Evolutionary conservation across 2,113 vertebrate genomes (phyloP).

Genomic region (Erpornis zantholeuca): DNA sequence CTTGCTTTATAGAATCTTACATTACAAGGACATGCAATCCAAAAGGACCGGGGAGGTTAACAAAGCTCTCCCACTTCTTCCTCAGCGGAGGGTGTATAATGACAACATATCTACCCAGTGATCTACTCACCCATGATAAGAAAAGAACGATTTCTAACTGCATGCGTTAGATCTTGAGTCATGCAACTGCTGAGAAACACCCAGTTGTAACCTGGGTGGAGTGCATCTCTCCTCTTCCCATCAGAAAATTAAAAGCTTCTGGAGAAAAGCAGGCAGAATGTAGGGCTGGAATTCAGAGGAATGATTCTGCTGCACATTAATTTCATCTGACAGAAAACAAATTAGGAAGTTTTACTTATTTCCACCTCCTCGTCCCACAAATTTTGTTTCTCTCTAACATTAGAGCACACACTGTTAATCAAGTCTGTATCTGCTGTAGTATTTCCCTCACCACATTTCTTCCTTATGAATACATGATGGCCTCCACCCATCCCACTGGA

Average conservation of each 20-base stretch:
- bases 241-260: not conserved
- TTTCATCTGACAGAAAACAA: not conserved
- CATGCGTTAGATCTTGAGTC: not conserved
- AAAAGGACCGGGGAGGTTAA: not conserved
- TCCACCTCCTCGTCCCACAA: not conserved
- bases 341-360: not conserved
- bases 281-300: not conserved
- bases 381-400: not conserved
- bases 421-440: not conserved
- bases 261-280: not conserved
- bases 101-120: not conserved
- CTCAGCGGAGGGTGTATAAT: not conserved
- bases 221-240: not conserved
- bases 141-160: not conserved
- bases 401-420: not conserved
- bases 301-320: not conserved
- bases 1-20: not conserved
- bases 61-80: not conserved
- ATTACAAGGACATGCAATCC: not conserved
- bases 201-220: not conserved
- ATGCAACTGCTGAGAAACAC: not conserved
- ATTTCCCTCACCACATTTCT: conserved; percentile 9
- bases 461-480: not conserved
- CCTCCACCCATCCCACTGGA: conserved; percentile 37
- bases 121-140: not conserved